Evolutionary conservation across 2,888 invertebrate species (phyloP), one percentile per base, ranked within the genome.

Genomic region (Dolichopus griseipennis): DNA sequence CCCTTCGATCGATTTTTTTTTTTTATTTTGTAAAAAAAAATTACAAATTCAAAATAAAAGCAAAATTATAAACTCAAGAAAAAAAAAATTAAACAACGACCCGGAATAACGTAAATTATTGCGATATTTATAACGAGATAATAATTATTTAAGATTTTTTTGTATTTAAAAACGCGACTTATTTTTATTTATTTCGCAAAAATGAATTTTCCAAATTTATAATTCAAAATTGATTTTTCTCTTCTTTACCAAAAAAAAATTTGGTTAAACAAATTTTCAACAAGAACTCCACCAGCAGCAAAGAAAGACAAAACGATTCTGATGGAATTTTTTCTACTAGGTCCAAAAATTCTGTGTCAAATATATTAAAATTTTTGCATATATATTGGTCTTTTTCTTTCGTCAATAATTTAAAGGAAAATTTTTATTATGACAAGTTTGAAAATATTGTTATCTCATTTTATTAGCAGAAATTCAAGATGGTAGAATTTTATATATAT

Each of bases 281-380:
- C 52, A 18, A 52, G 52, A 52, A 52, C 52, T 52, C 52, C 52
- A 52, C 52, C 52, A 52, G 5, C 15, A 43, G 12, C 52, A 52
- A 52, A 52, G 52, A 52, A 52, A 52, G 52, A 52, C 52, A 52
- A 52, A 52, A 52, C 52, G 52, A 52, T 52, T 52, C 52, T 52
- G 52, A 18, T 52, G 52, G 52, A 52, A 52, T 52, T 52, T 27
- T 52, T 52, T 52, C 52, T 18, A 52, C 15, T 18, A 52, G 52
- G 5, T 52, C 18, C 52, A n/a, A 52, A 52, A 52, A 52, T 52
- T n/a, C 52, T 52, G 18, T 52, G 52, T 52, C 52, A 52, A 52
- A n/a, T n/a, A n/a, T 52, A 52, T 52, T 18, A 6, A 18, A 9
- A 52, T 18, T 18, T 43, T 52, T 52, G 52, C 52, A 52, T 4